These are phyloP conservation scores for Montifringilla adamsi DNA, from an alignment of 2,113 vertebrate genomes.

Conservation along the genomic window DNA sequence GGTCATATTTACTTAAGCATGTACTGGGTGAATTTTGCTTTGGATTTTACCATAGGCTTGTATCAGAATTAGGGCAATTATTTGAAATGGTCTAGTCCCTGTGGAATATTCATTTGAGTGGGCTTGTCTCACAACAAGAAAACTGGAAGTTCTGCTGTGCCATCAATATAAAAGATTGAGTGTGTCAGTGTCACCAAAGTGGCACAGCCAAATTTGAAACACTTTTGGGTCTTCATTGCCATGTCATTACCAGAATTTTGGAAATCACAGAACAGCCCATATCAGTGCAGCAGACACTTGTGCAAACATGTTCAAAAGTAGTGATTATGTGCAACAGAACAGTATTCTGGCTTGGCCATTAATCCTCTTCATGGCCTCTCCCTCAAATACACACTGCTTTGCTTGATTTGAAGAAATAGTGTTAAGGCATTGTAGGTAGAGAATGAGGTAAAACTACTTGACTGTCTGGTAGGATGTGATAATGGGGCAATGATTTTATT, in stretches of 20 bases:
- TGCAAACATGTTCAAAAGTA: background rate
- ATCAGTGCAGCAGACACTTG: background rate
- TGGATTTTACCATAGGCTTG: background rate
- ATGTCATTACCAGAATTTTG: background rate
- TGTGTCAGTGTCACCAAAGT: rapidly evolving
- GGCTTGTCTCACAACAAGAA: background rate
- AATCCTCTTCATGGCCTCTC: rapidly evolving
- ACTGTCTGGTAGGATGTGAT: background rate
- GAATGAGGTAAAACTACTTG: background rate
- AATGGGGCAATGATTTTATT: background rate
- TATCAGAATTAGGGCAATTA: background rate
- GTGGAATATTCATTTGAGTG: background rate
- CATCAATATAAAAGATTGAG: background rate
- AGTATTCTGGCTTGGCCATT: background rate
- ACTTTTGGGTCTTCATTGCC: background rate
- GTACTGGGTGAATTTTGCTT: background rate
- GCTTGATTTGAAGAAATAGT: background rate
- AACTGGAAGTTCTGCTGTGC: background rate
- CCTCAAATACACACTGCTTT: background rate
- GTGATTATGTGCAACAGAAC: background rate
- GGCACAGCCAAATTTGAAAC: background rate
- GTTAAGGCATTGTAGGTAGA: background rate
- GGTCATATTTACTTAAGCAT: background rate
- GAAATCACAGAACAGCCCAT: rapidly evolving
- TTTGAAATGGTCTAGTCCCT: background rate